phyloP scores from a whole-genome alignment of 2,888 invertebrate genomes.

The Drosophila mettleri region DNA sequence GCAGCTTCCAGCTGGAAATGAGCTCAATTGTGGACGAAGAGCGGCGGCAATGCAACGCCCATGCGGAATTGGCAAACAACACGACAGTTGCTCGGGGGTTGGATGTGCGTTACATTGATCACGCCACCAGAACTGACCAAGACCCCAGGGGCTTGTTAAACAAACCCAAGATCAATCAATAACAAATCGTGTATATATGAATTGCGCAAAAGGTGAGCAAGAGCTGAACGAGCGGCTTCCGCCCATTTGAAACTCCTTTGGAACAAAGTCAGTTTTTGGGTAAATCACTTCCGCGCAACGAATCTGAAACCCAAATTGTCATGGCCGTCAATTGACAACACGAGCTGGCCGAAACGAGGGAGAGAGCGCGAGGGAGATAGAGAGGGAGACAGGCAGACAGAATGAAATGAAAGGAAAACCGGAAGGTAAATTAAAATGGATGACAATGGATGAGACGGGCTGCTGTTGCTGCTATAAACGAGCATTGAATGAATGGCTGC shows the following conservation, averaged over 20 bases:
- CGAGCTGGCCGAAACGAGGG: constrained; percentile 37
- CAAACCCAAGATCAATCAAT: constrained; percentile 67
- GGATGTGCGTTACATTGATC: constrained; percentile 51
- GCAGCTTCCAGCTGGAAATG: constrained; percentile 45
- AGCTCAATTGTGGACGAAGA: constrained; percentile 17
- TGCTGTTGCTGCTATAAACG: constrained; percentile 61
- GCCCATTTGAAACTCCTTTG: constrained; percentile 52
- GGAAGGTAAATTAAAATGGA: constrained; percentile 81
- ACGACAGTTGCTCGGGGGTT: constrained; percentile 14
- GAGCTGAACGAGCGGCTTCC: constrained; percentile 66
- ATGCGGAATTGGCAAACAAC: constrained; percentile 44
- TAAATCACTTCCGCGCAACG: constrained; percentile 79
- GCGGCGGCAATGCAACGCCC: constrained; percentile 51
- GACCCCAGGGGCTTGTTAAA: constrained; percentile 52
- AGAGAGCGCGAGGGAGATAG: neutral
- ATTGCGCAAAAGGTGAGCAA: constrained; percentile 44
- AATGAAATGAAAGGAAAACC: constrained; percentile 62
- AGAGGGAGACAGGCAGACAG: constrained; percentile 12
- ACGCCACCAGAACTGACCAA: constrained; percentile 62
- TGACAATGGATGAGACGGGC: constrained; percentile 70
- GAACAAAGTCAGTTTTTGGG: constrained; percentile 61
- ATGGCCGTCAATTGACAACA: constrained; percentile 77
- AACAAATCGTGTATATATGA: constrained; percentile 34
- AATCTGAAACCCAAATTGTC: constrained; percentile 73
- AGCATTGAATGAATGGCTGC: constrained; percentile 70